phyloP scores from a whole-genome alignment of 2,113 vertebrate species.

The Triplophysa rosa region DNA sequence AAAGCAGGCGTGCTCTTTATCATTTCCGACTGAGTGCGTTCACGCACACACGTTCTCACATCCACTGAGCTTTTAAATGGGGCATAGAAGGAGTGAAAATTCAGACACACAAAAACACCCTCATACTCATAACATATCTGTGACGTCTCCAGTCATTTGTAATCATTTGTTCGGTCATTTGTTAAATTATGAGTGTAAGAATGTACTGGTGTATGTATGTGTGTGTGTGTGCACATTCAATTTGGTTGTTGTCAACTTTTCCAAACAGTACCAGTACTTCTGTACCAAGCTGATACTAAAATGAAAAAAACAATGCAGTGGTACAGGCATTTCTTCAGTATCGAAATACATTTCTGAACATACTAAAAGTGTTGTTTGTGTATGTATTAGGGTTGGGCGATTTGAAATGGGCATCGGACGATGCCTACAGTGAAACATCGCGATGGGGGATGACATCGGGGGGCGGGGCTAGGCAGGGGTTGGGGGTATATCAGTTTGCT shows the following conservation, averaged over 20 bases:
- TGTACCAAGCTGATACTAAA: no score
- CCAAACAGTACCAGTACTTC: not conserved
- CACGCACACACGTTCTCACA: conserved; percentile 22
- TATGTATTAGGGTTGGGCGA: no score
- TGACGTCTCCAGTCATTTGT: not conserved
- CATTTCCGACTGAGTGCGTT: conserved; percentile 31
- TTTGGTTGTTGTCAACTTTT: not conserved
- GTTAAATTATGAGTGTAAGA: not conserved
- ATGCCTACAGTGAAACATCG: no score
- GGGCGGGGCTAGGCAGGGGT: no score
- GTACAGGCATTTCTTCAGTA: no score
- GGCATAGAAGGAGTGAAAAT: conserved; percentile 12
- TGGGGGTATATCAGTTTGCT: no score
- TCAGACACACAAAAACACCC: not conserved
- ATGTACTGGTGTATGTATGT: not conserved
- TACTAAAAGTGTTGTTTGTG: no score
- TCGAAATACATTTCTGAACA: no score
- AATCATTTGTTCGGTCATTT: no score
- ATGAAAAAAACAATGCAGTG: no score
- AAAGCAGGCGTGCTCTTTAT: conserved; percentile 28
- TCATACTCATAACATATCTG: not conserved
- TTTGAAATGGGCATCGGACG: no score
- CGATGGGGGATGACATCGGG: no score
- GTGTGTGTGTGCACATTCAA: not conserved
- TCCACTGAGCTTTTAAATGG: conserved; percentile 24